phyloP scores from a whole-genome alignment of 1,140 invertebrate species.

The Leptinotarsa defecta region DNA sequence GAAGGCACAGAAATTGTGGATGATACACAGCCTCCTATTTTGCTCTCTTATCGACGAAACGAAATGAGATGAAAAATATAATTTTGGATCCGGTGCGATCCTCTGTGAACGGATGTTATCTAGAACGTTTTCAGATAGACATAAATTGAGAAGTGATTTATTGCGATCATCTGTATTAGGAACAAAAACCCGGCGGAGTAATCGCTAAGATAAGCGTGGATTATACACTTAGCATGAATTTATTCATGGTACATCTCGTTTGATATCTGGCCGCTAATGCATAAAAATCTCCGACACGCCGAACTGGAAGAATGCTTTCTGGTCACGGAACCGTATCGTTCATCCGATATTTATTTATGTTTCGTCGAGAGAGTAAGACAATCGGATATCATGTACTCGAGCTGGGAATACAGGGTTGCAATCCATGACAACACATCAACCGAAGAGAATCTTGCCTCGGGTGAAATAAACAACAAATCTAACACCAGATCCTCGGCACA shows the following conservation, averaged over 20 bases:
- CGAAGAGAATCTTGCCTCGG: no score
- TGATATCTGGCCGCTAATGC: not conserved
- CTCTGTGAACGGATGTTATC: not conserved
- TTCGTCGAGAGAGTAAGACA: not conserved
- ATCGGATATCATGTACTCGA: no score
- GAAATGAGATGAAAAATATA: not conserved
- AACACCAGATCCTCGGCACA: no score
- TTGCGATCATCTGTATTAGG: not conserved
- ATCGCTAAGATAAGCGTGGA: slow-evolving; percentile 5
- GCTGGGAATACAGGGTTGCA: no score
- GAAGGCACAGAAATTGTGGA: no score
- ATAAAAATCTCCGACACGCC: not conserved
- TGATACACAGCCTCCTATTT: no score
- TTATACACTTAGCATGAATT: slow-evolving; percentile 8
- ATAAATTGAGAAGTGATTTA: slow-evolving; percentile 13
- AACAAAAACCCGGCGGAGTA: slow-evolving; percentile 1
- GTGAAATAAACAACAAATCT: no score
- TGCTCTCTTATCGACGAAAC: no score
- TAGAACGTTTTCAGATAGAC: slow-evolving; percentile 8
- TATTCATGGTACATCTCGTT: slow-evolving; percentile 5
- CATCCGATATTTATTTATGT: not conserved
- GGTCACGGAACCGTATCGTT: slow-evolving; percentile 4
- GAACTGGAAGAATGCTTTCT: not conserved
- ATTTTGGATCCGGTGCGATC: not conserved
- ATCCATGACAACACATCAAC: no score